Evolutionary conservation across 37 sponge, comb jelly and placozoan genomes (phyloP).

Genomic region (Theonella swinhoei): DNA sequence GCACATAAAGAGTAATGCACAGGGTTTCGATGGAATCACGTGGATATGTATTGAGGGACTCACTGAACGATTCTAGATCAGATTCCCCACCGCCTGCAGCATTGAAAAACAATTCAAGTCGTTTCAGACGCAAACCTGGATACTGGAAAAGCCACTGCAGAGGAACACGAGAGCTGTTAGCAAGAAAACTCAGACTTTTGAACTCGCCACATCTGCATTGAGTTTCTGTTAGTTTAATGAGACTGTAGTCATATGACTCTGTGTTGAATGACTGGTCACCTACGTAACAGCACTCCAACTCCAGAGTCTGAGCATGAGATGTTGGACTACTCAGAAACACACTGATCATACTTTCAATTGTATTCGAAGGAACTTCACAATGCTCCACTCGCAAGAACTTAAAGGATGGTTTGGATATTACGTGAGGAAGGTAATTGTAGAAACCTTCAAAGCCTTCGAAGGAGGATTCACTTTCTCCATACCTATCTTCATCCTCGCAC

Average conservation of each 20-base stretch:
- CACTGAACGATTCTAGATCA: neutral
- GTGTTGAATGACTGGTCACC: neutral
- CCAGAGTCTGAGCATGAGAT: neutral
- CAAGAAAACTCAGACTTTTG: neutral
- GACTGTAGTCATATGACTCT: neutral
- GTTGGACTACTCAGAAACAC: neutral
- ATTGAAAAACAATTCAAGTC: neutral
- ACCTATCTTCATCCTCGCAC: too few relatives aligned
- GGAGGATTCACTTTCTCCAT: too few relatives aligned
- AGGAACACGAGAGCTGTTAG: neutral
- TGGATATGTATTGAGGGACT: too few relatives aligned
- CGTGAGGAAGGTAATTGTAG: neutral
- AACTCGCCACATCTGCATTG: neutral
- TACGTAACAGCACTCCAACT: neutral
- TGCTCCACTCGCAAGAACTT: neutral
- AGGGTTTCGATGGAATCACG: too few relatives aligned
- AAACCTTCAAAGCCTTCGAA: neutral
- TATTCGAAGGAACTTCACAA: neutral
- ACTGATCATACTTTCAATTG: neutral
- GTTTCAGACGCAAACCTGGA: neutral
- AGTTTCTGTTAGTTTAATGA: neutral
- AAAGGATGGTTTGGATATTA: neutral
- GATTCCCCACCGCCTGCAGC: neutral
- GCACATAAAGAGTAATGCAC: too few relatives aligned
- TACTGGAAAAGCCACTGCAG: neutral